Evolutionary conservation across 2,113 vertebrate species (phyloP).

Genomic region (Pontoporia blainvillei): DNA sequence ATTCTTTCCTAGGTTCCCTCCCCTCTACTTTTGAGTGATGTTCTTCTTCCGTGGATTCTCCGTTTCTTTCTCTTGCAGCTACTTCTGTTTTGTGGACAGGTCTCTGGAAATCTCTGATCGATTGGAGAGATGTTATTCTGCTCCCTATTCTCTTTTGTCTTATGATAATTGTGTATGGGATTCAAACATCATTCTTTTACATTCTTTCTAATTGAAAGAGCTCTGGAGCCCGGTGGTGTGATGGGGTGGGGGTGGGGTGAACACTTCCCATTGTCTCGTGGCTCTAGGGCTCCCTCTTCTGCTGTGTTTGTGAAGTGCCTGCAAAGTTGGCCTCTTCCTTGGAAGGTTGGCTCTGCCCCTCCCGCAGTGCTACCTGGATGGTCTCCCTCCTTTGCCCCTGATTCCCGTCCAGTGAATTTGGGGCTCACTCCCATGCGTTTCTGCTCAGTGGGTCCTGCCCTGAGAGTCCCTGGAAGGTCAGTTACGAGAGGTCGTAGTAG

Average conservation of each 20-base stretch:
- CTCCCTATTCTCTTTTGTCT: background rate
- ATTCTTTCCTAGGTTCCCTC: background rate
- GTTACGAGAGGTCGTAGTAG: background rate
- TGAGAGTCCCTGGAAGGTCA: background rate
- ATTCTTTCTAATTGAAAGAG: background rate
- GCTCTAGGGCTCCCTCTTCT: background rate
- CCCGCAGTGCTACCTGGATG: too few species aligned
- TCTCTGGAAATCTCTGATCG: background rate
- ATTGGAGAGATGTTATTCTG: background rate
- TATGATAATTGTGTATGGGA: background rate
- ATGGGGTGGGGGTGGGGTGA: rapidly evolving
- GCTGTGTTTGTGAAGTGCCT: background rate
- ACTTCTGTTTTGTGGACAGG: background rate
- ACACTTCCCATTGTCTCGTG: background rate
- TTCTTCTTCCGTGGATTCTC: background rate
- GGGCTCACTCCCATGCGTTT: background rate
- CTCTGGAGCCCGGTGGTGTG: too few species aligned
- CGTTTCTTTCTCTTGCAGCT: background rate
- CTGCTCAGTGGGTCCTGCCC: background rate
- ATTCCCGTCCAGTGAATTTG: background rate
- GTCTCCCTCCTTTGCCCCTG: background rate
- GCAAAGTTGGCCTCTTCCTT: background rate
- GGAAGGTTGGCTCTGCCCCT: background rate
- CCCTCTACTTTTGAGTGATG: background rate
- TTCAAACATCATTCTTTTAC: background rate